phyloP scores from a whole-genome alignment of 2,113 vertebrate species.

The Prietella phreatophila region DNA sequence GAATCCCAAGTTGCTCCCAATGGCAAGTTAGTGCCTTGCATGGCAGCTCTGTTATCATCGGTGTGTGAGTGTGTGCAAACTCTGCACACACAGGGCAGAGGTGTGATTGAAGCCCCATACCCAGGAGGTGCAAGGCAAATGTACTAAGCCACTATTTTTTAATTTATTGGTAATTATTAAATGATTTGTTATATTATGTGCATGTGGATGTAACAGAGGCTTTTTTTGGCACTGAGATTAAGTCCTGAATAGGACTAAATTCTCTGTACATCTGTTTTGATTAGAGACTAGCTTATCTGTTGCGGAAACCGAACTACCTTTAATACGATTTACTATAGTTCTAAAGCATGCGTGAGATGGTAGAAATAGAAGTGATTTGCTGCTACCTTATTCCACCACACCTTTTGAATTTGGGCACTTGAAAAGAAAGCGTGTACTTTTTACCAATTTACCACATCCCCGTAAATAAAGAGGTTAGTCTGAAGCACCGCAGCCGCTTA shows the following conservation, averaged over 20 bases:
- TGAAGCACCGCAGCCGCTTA: constrained; percentile 6
- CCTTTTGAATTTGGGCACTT: constrained; percentile 12
- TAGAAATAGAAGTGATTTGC: not conserved
- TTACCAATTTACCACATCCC: constrained; percentile 9
- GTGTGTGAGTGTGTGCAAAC: too few relatives aligned
- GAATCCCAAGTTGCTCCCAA: too few relatives aligned
- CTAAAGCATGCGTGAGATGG: not conserved
- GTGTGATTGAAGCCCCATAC: too few relatives aligned
- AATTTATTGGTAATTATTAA: not conserved
- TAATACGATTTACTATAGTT: not conserved
- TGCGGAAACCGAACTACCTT: not conserved
- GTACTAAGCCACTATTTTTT: too few relatives aligned
- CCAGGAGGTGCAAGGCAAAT: too few relatives aligned
- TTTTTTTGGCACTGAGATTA: not conserved
- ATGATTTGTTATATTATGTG: not conserved
- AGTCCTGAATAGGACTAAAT: not conserved
- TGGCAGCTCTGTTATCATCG: too few relatives aligned
- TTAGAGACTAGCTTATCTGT: not conserved
- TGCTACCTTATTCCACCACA: not conserved
- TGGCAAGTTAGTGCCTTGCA: too few relatives aligned
- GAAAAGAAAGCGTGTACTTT: constrained; percentile 9
- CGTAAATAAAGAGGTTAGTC: constrained; percentile 13
- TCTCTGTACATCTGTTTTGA: not conserved
- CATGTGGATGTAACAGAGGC: not conserved
- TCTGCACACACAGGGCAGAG: too few relatives aligned